A percentile compares a stretch with the other conserved stretches of the same genome.
Conservation (phyloP, 1,140 invertebrate genomes). For the Lasioglossum albipes region DNA sequence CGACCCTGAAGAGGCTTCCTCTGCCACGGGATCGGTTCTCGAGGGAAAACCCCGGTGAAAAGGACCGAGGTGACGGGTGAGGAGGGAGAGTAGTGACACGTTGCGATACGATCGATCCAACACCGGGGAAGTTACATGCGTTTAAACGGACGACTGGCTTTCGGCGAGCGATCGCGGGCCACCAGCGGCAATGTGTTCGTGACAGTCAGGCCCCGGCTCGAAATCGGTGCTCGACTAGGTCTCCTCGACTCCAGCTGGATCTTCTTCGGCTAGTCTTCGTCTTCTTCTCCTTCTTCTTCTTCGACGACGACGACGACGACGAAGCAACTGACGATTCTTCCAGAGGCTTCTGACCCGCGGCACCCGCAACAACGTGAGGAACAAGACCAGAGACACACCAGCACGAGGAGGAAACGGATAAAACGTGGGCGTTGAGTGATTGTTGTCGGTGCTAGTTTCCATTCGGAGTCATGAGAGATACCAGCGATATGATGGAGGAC, state of each 20-base stretch:
- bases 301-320: too few relatives aligned
- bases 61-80: background rate
- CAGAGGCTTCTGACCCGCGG: too few relatives aligned
- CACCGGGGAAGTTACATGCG: conserved; percentile 48
- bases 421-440: conserved; percentile 68
- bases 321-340: too few relatives aligned
- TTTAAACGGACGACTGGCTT: conserved; percentile 30
- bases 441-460: conserved; percentile 67
- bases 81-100: conserved; percentile 54
- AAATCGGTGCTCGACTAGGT: too few relatives aligned
- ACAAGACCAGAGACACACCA: conserved; percentile 20
- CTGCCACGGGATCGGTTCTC: background rate
- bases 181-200: conserved; percentile 54
- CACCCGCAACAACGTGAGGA: background rate
- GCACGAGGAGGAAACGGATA: conserved; percentile 45
- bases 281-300: too few relatives aligned
- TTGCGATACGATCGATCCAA: conserved; percentile 64
- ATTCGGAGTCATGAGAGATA: conserved; percentile 68
- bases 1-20: too few relatives aligned
- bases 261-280: too few relatives aligned
- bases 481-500: conserved; percentile 70
- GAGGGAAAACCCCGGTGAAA: background rate
- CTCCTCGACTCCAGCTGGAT: too few relatives aligned
- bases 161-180: conserved; percentile 20
- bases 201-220: conserved; percentile 34